A percentile compares a stretch with the other conserved stretches of the same genome.
These are phyloP conservation scores for Patella depressa DNA, from an alignment of 2,888 invertebrate species.

Conservation along the genomic window DNA sequence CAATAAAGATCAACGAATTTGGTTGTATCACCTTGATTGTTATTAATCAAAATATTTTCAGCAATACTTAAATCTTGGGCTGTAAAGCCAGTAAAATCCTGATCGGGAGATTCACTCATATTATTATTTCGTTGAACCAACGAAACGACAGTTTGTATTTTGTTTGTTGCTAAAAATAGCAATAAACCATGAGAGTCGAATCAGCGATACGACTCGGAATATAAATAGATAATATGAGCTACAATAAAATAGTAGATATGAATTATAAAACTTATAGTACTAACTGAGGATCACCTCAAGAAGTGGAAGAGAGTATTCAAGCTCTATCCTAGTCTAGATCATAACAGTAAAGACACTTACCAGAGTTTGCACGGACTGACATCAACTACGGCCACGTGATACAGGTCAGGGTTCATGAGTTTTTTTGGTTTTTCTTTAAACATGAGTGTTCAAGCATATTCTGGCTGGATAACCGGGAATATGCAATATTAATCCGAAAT, in stretches of 20 bases:
- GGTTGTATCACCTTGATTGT: not conserved
- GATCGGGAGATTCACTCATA: not conserved
- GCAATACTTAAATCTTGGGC: not conserved
- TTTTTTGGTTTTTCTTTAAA: too few relatives aligned
- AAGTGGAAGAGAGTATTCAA: not conserved
- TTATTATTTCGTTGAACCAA: not conserved
- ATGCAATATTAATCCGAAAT: too few relatives aligned
- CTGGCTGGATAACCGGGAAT: too few relatives aligned
- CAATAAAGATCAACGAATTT: not conserved
- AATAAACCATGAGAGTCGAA: not conserved
- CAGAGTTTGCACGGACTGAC: not conserved
- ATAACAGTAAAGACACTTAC: not conserved
- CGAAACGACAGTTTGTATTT: not conserved
- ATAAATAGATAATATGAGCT: not conserved
- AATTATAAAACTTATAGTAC: not conserved
- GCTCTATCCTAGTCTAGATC: conserved; percentile 1
- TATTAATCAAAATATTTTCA: not conserved
- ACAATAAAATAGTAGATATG: too few relatives aligned
- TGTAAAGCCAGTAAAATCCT: not conserved
- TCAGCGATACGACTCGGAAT: not conserved
- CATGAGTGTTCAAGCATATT: too few relatives aligned
- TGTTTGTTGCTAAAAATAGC: not conserved
- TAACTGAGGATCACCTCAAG: not conserved
- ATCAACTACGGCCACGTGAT: not conserved
- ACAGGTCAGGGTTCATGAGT: too few relatives aligned